Base-by-base conservation (phyloP, 2,888 invertebrate species). In the Drosophila anomalata region DNA sequence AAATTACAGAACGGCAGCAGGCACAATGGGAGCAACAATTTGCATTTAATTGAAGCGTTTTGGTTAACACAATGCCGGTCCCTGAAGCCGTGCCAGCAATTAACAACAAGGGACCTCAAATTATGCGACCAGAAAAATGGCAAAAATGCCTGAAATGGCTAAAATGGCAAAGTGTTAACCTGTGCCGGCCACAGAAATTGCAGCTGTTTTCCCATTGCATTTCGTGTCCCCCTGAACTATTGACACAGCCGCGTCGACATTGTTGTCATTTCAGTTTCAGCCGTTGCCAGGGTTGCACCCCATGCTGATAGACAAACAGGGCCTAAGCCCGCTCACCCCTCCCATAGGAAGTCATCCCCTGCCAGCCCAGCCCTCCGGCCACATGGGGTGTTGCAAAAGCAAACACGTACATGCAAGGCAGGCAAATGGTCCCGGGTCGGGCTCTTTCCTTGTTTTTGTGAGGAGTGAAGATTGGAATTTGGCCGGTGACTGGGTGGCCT, bases 171-270 rank as follows among this genome's bases (percentile, higher is more conserved):
- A 82, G 66, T 77, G 75, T 70, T 69, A 73, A 67, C 72, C 52
- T 51, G 36, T 12, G 33, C 3, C 33, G 44, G 55, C 46, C 67
- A 47, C 66, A 48, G 41, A 52, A 54, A 52, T 47, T 47, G 47
- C 50, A 17, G 8, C 48, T 33, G 50, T 55, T 67, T 62, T 8
- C 52, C 46, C 62, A 62, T 31, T 63, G 46, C 62, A 52, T 22
- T 39, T 46, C 39, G 62, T 47, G 63, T 17, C 11, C 51, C 46
- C 51, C 29, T 39, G 52, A 52, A 39, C 67, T 72, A 76, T 79
- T 80, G 79, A 74, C 81, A 74, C 41, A 72, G 72, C 26, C 76
- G 50, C 67, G 73, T 71, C 61, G 67, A 50, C 70, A 61, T 63
- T 44, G 62, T 65, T 60, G 46, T 46, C 47, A 41, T 68, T 62